Base-by-base conservation (phyloP, 2,888 invertebrate species). In the Seira musarum region DNA sequence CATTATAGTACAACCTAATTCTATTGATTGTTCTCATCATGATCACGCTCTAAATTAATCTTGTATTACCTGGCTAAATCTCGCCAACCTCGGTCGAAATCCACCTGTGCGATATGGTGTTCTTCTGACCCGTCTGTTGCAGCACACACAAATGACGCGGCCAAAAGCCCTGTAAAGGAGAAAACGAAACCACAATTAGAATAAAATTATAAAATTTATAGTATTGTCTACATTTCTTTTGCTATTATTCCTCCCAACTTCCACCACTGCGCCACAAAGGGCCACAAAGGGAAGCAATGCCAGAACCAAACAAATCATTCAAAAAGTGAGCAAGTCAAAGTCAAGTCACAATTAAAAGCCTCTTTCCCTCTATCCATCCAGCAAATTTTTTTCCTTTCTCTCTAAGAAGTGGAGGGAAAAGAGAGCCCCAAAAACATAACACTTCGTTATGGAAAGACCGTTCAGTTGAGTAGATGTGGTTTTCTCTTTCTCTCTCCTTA, bases 111-210 rank as follows among this genome's bases (percentile, higher is more conserved):
- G 82, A 75, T 86, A 87, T 40, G 80, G 86, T n/a, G 85, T 73
- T 88, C 94, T 91, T 86, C 94, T 91, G 87, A 95, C 91, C 88
- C 93, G 93, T 86, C 95, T 91, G 1, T 96, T 96, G 89, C 96
- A 96, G 90, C 96, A 96, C 65, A 93, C 93, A 90, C 96, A 97
- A 80, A 98, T 90, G 87, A 98, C 95, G 88, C 96, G 93, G 76
- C 95, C 93, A 89, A 98, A 98, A 21, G 98, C 98, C 90, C 97
- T 96, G 93, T 22, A 93, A 92, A 46, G 13, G 8, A 64, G 49
- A 60, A 61, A 21, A 60, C 3, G 30, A 30, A 30, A 30, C 30
- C 30, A 30, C 30, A 30, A 30, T 30, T 8, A 30, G 25, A 22
- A 61, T 15, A 40, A 61, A 60, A 21, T 60, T 30, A 30, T 30